These are phyloP conservation scores for Caradrina kadenii DNA, from an alignment of 2,888 invertebrate species.

Conservation along the genomic window DNA sequence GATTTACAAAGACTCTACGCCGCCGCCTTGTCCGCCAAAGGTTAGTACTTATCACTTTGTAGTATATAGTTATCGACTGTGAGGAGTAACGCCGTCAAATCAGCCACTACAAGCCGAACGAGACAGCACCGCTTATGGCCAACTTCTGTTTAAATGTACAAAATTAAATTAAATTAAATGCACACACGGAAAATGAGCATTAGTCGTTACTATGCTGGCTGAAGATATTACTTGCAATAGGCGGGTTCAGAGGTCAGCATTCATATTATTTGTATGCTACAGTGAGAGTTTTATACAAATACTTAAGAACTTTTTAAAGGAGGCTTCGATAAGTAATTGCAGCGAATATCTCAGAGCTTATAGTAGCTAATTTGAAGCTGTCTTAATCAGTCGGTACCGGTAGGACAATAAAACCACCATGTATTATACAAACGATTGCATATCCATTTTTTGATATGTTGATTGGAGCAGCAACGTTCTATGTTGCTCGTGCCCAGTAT, in stretches of 20 bases:
- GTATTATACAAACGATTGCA: constrained; percentile 9
- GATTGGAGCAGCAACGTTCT: constrained; percentile 17
- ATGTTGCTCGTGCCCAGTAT: not conserved
- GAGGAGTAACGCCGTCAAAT: not conserved
- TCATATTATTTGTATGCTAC: too few relatives aligned
- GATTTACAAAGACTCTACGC: too few relatives aligned
- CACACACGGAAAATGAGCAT: too few relatives aligned
- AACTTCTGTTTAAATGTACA: too few relatives aligned
- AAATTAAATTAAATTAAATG: too few relatives aligned
- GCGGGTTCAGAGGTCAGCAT: too few relatives aligned
- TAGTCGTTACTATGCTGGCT: too few relatives aligned
- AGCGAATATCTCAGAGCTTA: not conserved
- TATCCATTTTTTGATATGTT: constrained; percentile 33
- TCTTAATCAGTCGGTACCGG: not conserved
- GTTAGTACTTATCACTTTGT: constrained; percentile 47
- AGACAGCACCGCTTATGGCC: not conserved
- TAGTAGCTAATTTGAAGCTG: not conserved
- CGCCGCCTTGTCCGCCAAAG: not conserved
- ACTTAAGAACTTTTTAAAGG: too few relatives aligned
- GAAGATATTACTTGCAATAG: too few relatives aligned
- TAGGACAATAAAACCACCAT: constrained; percentile 37
- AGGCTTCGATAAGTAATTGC: too few relatives aligned
- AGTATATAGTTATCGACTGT: not conserved
- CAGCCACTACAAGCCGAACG: not conserved
- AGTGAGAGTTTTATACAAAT: too few relatives aligned